Conservation (phyloP, 2,113 vertebrate genomes). For the Peromyscus californicus region DNA sequence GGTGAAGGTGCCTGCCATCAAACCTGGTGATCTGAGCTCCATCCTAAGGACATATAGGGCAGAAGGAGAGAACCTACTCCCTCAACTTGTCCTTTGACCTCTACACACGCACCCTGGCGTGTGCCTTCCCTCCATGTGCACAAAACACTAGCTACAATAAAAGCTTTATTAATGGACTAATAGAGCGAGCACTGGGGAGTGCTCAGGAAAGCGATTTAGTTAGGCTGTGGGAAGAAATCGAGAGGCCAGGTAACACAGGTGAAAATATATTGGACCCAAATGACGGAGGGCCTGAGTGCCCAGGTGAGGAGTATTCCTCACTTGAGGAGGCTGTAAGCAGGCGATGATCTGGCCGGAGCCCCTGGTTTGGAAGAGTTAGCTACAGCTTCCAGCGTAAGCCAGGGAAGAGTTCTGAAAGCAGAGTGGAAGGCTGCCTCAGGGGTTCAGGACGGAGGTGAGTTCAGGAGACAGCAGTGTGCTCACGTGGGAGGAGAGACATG, state of each 20-base stretch:
- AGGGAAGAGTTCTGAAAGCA: background rate
- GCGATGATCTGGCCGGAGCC: background rate
- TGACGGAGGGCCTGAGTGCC: background rate
- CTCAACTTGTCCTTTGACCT: background rate
- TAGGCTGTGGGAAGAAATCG: background rate
- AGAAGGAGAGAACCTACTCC: background rate
- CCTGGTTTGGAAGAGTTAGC: background rate
- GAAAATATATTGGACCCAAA: background rate
- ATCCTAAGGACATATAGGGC: background rate
- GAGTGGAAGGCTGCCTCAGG: background rate
- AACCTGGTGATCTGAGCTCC: background rate
- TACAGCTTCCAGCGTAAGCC: background rate
- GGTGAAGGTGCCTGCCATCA: background rate
- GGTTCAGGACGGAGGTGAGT: background rate
- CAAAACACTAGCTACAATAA: background rate
- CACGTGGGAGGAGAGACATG: background rate
- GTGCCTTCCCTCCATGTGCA: background rate
- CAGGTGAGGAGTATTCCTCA: background rate
- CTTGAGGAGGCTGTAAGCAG: background rate
- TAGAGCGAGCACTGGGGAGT: background rate
- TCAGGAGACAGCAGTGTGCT: background rate
- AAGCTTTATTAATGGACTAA: background rate
- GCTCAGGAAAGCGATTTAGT: background rate
- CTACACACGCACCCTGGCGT: background rate
- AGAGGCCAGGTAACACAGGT: background rate